Conservation (phyloP, 37 sponge, comb jelly and placozoan species). For the Diacarnus erythraeanus region DNA sequence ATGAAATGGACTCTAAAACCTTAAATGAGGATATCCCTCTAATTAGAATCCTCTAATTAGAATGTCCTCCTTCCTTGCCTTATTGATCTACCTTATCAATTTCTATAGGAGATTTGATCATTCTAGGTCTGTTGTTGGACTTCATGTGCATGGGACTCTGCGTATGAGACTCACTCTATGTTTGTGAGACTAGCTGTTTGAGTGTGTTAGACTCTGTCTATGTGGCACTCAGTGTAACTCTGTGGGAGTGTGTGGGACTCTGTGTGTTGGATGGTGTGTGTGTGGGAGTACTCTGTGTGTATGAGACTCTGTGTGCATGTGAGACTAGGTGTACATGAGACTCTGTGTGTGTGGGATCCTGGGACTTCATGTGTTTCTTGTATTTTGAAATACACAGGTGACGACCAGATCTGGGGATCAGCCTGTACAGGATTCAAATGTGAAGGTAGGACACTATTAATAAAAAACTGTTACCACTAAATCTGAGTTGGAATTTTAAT, state of each 20-base stretch:
- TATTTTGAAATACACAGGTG: slow-evolving; percentile 22
- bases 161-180: slow-evolving; percentile 39
- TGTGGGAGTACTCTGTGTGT: not conserved
- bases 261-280: slow-evolving; percentile 16
- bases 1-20: too few species aligned
- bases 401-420: slow-evolving; percentile 67
- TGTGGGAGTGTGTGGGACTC: slow-evolving; percentile 18
- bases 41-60: too few species aligned
- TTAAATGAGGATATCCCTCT: too few species aligned
- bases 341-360: not conserved
- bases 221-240: slow-evolving; percentile 4
- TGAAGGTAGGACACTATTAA: slow-evolving; percentile 27
- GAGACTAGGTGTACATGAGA: not conserved
- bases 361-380: not conserved
- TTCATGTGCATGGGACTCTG: slow-evolving; percentile 34
- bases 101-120: not conserved
- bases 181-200: slow-evolving; percentile 22
- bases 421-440: slow-evolving; percentile 42
- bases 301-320: slow-evolving; percentile 7
- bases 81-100: not conserved
- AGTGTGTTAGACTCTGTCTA: slow-evolving; percentile 22
- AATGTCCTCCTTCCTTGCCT: too few species aligned
- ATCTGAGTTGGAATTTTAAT: not conserved
- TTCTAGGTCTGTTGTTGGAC: not conserved
- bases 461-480: not conserved